Conservation (phyloP, 2,797 vertebrate genomes). For the Agapornis canus region DNA sequence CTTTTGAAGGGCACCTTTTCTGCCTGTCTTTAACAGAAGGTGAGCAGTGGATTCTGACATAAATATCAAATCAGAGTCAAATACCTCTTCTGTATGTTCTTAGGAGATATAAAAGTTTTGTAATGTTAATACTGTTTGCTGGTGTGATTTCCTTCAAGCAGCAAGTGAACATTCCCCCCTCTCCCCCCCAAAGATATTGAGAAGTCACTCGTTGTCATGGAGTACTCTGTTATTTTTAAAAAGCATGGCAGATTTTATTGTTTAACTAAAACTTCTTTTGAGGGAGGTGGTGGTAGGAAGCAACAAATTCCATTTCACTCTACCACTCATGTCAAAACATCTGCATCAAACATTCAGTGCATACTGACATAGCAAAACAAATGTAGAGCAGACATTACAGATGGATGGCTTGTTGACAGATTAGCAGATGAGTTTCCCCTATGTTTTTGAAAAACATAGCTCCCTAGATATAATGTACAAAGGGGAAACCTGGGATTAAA, state of each 20-base stretch:
- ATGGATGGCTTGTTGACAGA: conserved; percentile 56
- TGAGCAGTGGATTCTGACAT: background rate
- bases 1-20: background rate
- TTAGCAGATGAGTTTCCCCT: conserved; percentile 54
- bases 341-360: conserved; percentile 36
- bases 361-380: conserved; percentile 52
- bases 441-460: conserved; percentile 47
- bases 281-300: background rate
- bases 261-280: conserved; percentile 18
- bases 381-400: conserved; percentile 25
- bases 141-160: background rate
- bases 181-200: background rate
- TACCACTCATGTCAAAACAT: conserved; percentile 38
- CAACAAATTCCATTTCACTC: conserved; percentile 38
- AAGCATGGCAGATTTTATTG: background rate
- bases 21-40: background rate
- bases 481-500: conserved; percentile 27
- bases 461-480: conserved; percentile 14
- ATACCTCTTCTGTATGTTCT: background rate
- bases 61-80: background rate
- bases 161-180: background rate
- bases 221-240: background rate
- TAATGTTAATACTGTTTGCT: background rate
- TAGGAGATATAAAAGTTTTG: background rate
- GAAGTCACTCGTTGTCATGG: background rate